Percentiles rank a stretch among this genome's conserved stretches.
phyloP scores from a whole-genome alignment of 2,888 invertebrate species.

The Ischnus inquisitorius region DNA sequence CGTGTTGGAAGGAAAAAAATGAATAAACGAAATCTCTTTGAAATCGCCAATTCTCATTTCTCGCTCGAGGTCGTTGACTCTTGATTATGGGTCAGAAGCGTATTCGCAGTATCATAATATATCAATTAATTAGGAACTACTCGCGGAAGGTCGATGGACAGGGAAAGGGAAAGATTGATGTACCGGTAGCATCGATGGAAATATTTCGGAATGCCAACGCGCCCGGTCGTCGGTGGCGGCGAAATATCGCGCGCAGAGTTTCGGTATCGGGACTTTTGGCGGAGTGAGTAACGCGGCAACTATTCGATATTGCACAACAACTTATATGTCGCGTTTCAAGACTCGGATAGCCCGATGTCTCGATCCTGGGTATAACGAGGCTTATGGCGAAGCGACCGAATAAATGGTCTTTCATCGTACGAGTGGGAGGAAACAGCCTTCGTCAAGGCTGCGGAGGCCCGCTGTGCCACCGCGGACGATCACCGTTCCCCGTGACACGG shows the following conservation, averaged over 20 bases:
- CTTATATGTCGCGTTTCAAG: slow-evolving; percentile 12
- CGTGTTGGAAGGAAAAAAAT: neutral
- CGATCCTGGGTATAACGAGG: slow-evolving; percentile 76
- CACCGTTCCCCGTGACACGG: slow-evolving; percentile 27
- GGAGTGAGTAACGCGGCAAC: slow-evolving; percentile 75
- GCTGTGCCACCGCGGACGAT: slow-evolving; percentile 10
- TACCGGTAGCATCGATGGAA: slow-evolving; percentile 31
- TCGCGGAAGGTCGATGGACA: slow-evolving; percentile 6
- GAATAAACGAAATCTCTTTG: neutral
- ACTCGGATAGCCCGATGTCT: slow-evolving; percentile 38
- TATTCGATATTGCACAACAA: slow-evolving; percentile 77
- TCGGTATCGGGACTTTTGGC: slow-evolving; percentile 62
- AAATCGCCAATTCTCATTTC: neutral
- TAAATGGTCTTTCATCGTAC: slow-evolving; percentile 63
- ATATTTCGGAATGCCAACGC: slow-evolving; percentile 19
- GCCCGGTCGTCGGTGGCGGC: neutral
- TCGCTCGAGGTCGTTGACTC: slow-evolving; percentile 25
- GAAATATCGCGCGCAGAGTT: slow-evolving; percentile 1
- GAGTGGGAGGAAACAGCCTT: slow-evolving; percentile 67
- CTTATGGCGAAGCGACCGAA: slow-evolving; percentile 74
- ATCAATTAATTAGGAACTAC: slow-evolving; percentile 1
- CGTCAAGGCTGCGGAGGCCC: slow-evolving; percentile 47
- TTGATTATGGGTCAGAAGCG: neutral
- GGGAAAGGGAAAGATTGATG: slow-evolving; percentile 10
- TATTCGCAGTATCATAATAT: neutral